Evolutionary conservation across 2,113 vertebrate genomes (phyloP).

Genomic region (Noturus placidus): DNA sequence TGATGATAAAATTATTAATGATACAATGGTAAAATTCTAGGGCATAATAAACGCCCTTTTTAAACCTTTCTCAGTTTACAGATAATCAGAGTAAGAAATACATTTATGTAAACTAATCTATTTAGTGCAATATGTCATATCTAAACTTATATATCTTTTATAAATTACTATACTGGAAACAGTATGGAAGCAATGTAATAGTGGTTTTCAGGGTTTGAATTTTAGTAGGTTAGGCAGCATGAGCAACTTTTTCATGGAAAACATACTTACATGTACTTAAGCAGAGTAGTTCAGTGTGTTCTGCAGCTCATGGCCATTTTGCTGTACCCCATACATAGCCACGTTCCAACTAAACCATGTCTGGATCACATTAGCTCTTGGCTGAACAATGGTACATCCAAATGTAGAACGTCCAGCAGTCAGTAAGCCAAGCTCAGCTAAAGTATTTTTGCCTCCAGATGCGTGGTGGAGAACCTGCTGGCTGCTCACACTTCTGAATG

Average conservation of each 20-base stretch:
- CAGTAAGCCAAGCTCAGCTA: constrained; percentile 21
- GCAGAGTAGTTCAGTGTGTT: constrained; percentile 18
- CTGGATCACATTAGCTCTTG: constrained; percentile 41
- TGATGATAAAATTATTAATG: not conserved
- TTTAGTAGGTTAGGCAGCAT: constrained; percentile 5
- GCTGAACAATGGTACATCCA: constrained; percentile 31
- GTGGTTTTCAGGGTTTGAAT: not conserved
- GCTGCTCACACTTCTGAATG: constrained; percentile 30
- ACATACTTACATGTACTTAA: constrained; percentile 46
- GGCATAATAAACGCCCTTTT: not conserved
- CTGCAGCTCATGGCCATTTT: constrained; percentile 27
- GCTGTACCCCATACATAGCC: constrained; percentile 8
- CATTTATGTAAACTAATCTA: not conserved
- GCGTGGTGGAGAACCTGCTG: constrained; percentile 38
- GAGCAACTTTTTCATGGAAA: not conserved
- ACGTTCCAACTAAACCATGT: constrained; percentile 21
- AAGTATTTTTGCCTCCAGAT: constrained; percentile 32
- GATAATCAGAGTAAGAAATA: not conserved
- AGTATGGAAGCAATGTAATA: not conserved
- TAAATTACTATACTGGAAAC: not conserved
- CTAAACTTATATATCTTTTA: not conserved
- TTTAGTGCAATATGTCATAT: not conserved
- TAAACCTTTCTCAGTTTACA: not conserved
- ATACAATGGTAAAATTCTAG: not conserved
- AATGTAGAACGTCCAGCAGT: constrained; percentile 38